Conservation (phyloP, 2,888 invertebrate species). For the Eupelmus urozonus region DNA sequence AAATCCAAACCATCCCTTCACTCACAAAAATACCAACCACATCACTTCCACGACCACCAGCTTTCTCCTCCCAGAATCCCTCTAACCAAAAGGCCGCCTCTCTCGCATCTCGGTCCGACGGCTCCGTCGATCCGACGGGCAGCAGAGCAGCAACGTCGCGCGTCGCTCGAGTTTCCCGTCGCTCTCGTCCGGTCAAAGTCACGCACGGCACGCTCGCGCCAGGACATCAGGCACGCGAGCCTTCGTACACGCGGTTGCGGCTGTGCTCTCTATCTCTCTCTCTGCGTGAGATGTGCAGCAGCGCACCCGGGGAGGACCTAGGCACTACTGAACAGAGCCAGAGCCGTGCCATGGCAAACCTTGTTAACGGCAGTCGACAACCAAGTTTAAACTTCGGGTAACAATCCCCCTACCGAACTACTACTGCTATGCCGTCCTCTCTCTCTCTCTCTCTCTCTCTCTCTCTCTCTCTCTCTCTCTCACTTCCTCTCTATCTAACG, state of each 20-base stretch:
- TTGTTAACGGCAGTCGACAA: slow-evolving; percentile 77
- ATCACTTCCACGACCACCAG: too few relatives aligned
- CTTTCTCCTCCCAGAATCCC: too few relatives aligned
- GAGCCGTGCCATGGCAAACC: slow-evolving; percentile 76
- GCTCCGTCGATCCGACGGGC: neutral
- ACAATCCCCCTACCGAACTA: slow-evolving; percentile 73
- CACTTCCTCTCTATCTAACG: slow-evolving; percentile 38
- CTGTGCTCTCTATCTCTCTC: neutral
- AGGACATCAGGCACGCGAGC: neutral
- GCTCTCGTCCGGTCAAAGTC: neutral
- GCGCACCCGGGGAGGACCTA: slow-evolving; percentile 73
- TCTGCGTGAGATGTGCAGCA: slow-evolving; percentile 72
- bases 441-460: slow-evolving; percentile 43
- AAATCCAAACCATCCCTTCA: too few relatives aligned
- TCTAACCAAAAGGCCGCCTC: too few relatives aligned
- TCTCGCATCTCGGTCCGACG: too few relatives aligned
- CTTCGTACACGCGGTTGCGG: neutral
- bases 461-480: slow-evolving; percentile 49
- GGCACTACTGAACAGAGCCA: slow-evolving; percentile 77
- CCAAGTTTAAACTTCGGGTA: slow-evolving; percentile 77
- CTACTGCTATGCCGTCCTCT: too few relatives aligned
- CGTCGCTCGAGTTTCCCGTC: neutral
- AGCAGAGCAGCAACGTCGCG: neutral
- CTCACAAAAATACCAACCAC: too few relatives aligned
- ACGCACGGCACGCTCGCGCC: neutral